Evolutionary conservation across 2,113 vertebrate genomes (phyloP).

Genomic region (Corythoichthys intestinalis): DNA sequence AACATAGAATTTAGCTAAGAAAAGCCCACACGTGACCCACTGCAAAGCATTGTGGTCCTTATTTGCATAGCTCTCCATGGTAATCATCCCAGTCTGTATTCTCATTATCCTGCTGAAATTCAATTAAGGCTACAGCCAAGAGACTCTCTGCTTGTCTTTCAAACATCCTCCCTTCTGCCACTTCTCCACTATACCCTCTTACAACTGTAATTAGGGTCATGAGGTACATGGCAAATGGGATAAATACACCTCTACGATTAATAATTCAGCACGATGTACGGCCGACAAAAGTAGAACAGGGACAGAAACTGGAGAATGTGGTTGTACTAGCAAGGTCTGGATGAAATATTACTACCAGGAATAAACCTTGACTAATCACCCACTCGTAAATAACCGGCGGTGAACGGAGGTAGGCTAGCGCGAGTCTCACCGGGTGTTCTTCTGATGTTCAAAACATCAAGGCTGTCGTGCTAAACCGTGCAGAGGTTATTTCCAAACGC

Average conservation of each 20-base stretch:
- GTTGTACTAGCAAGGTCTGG: conserved; percentile 12
- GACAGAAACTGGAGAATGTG: conserved; percentile 16
- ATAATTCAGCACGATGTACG: background rate
- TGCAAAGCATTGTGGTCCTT: conserved; percentile 62
- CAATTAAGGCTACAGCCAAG: conserved; percentile 61
- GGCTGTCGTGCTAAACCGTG: conserved; percentile 44
- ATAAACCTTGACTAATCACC: conserved; percentile 60
- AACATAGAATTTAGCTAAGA: conserved; percentile 56
- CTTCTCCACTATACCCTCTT: conserved; percentile 32
- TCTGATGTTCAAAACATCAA: conserved; percentile 49
- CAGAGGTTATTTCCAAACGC: conserved; percentile 43
- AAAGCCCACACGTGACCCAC: conserved; percentile 45
- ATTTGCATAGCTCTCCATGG: conserved; percentile 71
- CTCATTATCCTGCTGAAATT: conserved; percentile 69
- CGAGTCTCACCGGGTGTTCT: conserved; percentile 26
- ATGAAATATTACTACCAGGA: conserved; percentile 44
- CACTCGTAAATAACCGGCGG: conserved; percentile 52
- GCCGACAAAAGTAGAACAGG: background rate
- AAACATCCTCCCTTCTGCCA: conserved; percentile 43
- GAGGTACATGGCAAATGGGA: conserved; percentile 22
- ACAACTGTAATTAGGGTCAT: conserved; percentile 58
- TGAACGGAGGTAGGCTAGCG: conserved; percentile 42
- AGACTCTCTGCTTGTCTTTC: conserved; percentile 46
- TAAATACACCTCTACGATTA: conserved; percentile 3
- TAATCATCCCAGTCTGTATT: conserved; percentile 66